Base-by-base conservation (phyloP, 2,888 invertebrate genomes). In the Dasypolia templi region DNA sequence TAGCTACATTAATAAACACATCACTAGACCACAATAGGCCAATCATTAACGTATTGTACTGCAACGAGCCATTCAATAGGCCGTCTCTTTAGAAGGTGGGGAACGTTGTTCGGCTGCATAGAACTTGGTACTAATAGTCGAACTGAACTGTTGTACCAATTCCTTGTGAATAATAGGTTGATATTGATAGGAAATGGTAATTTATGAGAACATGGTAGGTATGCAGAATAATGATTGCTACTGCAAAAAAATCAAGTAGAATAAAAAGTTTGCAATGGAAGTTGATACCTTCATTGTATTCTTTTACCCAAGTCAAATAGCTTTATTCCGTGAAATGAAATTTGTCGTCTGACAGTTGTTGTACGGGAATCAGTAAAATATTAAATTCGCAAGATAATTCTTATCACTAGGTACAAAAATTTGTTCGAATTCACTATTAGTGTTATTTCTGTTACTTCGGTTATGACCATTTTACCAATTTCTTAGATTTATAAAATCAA, bases 21-120 rank as follows among this genome's bases (percentile, higher is more conserved):
- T 83, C 86, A 75, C 64, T 69, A 59, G 39, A 22, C 44, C 59
- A 81, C 74, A 86, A 83, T 77, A 75, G 81, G 44, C 44, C 51
- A 72, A 79, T 86, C 79, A 83, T 83, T 76, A n/a, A 83, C 51
- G 80, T 59, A 85, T 85, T 82, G 83, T 85, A 29, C n/a, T 53
- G 32, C 69, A 81, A 32, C 58, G 51, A 77, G 44, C n/a, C 32
- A 59, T 69, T 84, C 65, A 68, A 72, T 66, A 53, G 39, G 56
- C 35, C 19, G n/a, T 39, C 44, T 66, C 69, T 69, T 32, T 35
- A 14, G 56, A 59, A 79, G 64, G 75, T 84, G 65, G 35, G 17
- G 55, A 26, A 19, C 59, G 79, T 58, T 72, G 78, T 84, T 71
- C 81, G 29, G 39, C 56, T 65, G 35, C n/a, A 46, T 64, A 64